Percentiles rank a stretch among this genome's conserved stretches.
Evolutionary conservation across 2,113 vertebrate genomes (phyloP).

Genomic region (Urocolius indicus): DNA sequence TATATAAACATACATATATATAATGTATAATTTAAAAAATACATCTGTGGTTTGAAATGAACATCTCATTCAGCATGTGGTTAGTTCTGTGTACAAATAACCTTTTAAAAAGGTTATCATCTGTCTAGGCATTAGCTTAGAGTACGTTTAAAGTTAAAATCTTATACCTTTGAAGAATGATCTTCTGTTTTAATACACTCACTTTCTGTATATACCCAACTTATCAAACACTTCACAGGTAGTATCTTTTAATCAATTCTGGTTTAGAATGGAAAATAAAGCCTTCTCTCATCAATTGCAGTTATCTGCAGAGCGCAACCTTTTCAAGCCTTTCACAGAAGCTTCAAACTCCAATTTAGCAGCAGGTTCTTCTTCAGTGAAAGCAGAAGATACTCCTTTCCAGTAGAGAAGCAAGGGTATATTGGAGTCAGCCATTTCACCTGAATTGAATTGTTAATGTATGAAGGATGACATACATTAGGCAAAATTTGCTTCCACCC

Average conservation of each 20-base stretch:
- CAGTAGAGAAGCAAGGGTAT: background rate
- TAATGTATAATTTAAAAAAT: too few species aligned
- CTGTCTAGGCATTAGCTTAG: background rate
- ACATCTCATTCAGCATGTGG: background rate
- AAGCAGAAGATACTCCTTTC: background rate
- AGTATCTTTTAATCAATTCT: background rate
- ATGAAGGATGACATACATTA: background rate
- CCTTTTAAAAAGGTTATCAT: background rate
- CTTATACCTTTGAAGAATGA: background rate
- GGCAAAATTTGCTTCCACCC: background rate
- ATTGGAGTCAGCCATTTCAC: background rate
- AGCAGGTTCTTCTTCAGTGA: background rate
- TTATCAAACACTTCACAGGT: background rate
- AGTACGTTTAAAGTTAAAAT: background rate
- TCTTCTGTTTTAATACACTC: background rate
- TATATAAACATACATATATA: too few species aligned
- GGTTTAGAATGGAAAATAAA: background rate
- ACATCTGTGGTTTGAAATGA: background rate
- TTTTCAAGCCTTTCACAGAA: background rate
- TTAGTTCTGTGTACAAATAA: background rate
- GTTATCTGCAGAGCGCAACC: background rate
- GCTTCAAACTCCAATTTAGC: background rate
- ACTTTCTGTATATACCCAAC: background rate
- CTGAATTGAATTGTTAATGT: background rate
- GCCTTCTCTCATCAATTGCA: background rate